Conservation (phyloP, 1,140 invertebrate genomes). For the Acromyrmex echinatior region DNA sequence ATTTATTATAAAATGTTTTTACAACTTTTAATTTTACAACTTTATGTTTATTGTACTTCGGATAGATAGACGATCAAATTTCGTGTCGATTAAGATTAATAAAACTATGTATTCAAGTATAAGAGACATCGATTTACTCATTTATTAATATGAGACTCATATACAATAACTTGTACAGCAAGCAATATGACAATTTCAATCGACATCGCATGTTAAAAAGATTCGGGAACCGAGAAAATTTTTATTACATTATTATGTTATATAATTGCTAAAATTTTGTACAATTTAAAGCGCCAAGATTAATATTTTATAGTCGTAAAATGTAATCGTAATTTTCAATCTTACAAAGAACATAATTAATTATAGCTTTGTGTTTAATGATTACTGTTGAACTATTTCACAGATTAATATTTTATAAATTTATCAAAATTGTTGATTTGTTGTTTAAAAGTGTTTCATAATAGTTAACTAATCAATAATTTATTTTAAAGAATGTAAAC, state of each 20-base stretch:
- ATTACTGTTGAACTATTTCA: too few species aligned
- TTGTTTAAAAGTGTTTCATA: too few species aligned
- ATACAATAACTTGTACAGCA: not conserved
- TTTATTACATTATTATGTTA: not conserved
- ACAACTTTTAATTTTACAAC: not conserved
- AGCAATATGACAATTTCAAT: not conserved
- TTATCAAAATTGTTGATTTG: too few species aligned
- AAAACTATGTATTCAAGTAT: constrained; percentile 11
- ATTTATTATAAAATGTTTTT: not conserved
- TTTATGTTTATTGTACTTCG: not conserved
- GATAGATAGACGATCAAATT: not conserved
- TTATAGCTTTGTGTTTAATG: too few species aligned
- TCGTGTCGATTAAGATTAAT: not conserved
- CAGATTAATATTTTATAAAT: too few species aligned
- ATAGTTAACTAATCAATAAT: too few species aligned
- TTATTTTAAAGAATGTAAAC: too few species aligned
- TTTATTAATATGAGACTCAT: constrained; percentile 27
- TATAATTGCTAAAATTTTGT: not conserved
- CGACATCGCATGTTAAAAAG: not conserved
- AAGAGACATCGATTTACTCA: not conserved
- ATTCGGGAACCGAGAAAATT: not conserved
- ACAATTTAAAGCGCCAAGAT: too few species aligned
- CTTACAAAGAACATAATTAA: too few species aligned
- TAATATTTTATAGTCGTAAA: too few species aligned
- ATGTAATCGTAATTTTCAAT: too few species aligned